These are phyloP conservation scores for Papilio elwesi DNA, from an alignment of 2,888 invertebrate species.

Conservation along the genomic window DNA sequence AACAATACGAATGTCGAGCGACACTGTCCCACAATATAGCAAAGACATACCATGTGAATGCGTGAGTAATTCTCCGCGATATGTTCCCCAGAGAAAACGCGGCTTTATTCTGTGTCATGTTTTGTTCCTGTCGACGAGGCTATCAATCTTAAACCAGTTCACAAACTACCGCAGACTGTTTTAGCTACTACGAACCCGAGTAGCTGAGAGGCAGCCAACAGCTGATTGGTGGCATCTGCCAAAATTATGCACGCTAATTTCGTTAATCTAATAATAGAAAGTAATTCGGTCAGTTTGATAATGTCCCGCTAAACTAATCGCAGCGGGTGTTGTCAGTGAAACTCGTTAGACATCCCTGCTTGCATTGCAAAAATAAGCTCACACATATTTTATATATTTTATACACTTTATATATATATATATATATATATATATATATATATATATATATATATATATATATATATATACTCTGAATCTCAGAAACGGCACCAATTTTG, in stretches of 20 bases:
- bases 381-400: background rate
- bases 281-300: slow-evolving; percentile 40
- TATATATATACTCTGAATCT: too few species aligned
- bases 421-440: too few species aligned
- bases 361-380: background rate
- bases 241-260: slow-evolving; percentile 44
- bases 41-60: too few species aligned
- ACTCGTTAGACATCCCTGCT: background rate
- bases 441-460: too few species aligned
- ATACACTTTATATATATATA: too few species aligned
- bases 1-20: too few species aligned
- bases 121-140: background rate
- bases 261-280: slow-evolving; percentile 43
- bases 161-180: slow-evolving; percentile 3
- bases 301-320: slow-evolving; percentile 27
- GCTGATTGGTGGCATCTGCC: slow-evolving; percentile 46
- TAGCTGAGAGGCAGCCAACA: slow-evolving; percentile 41
- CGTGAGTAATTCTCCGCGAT: too few species aligned
- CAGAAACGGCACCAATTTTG: too few species aligned
- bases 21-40: too few species aligned
- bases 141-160: slow-evolving; percentile 14
- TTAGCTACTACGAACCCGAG: slow-evolving; percentile 23
- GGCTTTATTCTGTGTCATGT: background rate
- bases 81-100: too few species aligned
- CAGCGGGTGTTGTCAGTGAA: slow-evolving; percentile 6